These are phyloP conservation scores for Dasyurus viverrinus DNA, from an alignment of 2,113 vertebrate genomes.

Conservation along the genomic window DNA sequence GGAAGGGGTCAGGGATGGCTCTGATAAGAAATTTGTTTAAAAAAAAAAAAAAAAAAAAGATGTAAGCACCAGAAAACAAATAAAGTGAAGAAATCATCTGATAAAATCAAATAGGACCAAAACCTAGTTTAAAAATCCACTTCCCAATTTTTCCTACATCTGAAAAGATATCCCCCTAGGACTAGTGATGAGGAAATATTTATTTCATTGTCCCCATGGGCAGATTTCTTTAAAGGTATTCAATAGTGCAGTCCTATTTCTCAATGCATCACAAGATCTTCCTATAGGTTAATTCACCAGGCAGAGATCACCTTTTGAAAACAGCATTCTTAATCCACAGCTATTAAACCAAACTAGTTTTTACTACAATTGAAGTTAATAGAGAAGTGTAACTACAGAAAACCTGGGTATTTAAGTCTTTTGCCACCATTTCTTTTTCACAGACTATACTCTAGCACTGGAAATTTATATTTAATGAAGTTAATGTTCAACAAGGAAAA, in stretches of 20 bases:
- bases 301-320: background rate
- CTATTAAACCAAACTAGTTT: background rate
- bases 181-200: background rate
- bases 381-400: background rate
- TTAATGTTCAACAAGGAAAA: background rate
- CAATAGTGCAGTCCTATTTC: background rate
- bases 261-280: background rate
- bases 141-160: background rate
- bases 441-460: conserved; percentile 18
- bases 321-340: background rate
- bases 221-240: background rate
- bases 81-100: background rate
- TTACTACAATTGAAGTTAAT: background rate
- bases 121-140: background rate
- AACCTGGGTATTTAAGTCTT: background rate
- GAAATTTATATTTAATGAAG: background rate
- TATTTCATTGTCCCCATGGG: background rate
- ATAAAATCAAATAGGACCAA: background rate
- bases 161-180: background rate
- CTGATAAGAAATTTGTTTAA: conserved; percentile 45
- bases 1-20: background rate
- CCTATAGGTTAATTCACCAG: background rate
- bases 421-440: background rate
- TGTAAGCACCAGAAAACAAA: background rate
- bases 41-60: background rate